Conservation (phyloP, 2,113 vertebrate species). For the Chascanopsetta lugubris region DNA sequence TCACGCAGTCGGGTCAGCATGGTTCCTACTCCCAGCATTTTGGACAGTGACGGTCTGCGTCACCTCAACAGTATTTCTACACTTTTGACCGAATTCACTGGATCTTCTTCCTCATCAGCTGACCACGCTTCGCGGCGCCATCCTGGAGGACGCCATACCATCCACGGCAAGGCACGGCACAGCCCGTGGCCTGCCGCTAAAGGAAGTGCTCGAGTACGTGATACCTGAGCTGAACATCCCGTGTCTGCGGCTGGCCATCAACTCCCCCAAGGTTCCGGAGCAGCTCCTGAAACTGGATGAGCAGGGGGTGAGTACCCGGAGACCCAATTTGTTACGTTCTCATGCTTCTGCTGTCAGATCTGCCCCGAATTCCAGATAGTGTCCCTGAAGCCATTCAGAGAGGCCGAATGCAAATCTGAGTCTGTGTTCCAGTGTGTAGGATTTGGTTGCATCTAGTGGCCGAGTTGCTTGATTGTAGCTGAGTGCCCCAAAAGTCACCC, state of each 20-base stretch:
- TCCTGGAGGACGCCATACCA: conserved; percentile 94
- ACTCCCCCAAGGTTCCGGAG: conserved; percentile 90
- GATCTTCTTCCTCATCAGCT: conserved; percentile 79
- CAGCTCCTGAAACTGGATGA: conserved; percentile 96
- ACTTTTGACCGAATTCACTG: conserved; percentile 1
- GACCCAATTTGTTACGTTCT: no score
- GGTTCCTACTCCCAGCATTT: conserved; percentile 7
- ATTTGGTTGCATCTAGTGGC: no score
- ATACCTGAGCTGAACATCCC: conserved; percentile 93
- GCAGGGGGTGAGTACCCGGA: conserved; percentile 88
- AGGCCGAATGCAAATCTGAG: no score
- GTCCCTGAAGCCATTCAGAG: no score
- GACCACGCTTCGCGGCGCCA: conserved; percentile 93
- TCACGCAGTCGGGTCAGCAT: neutral
- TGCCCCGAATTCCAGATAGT: no score
- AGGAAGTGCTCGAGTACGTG: conserved; percentile 95
- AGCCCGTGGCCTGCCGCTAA: conserved; percentile 92
- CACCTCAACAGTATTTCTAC: neutral
- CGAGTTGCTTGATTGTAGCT: no score
- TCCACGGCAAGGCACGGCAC: conserved; percentile 94
- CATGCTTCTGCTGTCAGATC: no score
- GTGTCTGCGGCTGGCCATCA: conserved; percentile 90
- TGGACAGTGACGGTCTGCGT: neutral
- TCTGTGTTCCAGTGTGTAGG: no score
- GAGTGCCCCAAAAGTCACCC: no score